Evolutionary conservation across 1,140 invertebrate genomes (phyloP), one percentile per base, ranked within the genome.

Genomic region (Drosophila ficusphila): DNA sequence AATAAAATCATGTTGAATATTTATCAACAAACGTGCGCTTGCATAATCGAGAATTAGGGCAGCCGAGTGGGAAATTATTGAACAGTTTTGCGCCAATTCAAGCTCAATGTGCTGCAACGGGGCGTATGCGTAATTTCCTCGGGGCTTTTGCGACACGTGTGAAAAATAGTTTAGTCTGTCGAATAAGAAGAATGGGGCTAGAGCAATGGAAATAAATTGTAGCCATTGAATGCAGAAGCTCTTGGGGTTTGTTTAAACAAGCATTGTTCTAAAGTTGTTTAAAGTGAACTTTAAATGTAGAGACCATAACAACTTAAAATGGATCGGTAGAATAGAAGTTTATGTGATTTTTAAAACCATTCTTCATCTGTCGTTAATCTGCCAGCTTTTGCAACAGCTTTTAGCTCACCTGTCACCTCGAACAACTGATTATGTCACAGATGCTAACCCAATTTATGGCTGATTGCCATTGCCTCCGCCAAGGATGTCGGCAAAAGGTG

Each of bases 61-160:
- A 23, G 16, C 19, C 68, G 41, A 48, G 49, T 41, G 47, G 52
- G 27, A 57, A 70, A 70, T 71, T 70, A 38, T 29, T 33, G 31
- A 34, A 48, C 41, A 41, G 27, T 27, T 70, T 42, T 31, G 33
- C 21, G 36, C 11, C 33, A 41, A 52, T 7, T 56, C 9, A 33
- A 54, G 33, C 16, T 11, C 12, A 42, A 36, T 11, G 61, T 12
- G 16, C 36, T 4, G 2, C 56, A 52, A 62, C 48, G 47, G 12
- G 27, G 54, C 76, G 51, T 62, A 62, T 74, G 33, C 70, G 38
- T 79, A 67, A 79, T 67, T 68, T 54, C 29, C 23, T 27, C 9
- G 4, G 47, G 62, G 64, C 42, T 16, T 25, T 19, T 7, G 51
- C 19, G 64, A 36, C 39, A 21, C 27, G 65, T 48, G 48, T 25